Percentiles rank a stretch among this genome's conserved stretches.
phyloP scores from a whole-genome alignment of 2,797 vertebrate genomes.

The Erethizon dorsatum region DNA sequence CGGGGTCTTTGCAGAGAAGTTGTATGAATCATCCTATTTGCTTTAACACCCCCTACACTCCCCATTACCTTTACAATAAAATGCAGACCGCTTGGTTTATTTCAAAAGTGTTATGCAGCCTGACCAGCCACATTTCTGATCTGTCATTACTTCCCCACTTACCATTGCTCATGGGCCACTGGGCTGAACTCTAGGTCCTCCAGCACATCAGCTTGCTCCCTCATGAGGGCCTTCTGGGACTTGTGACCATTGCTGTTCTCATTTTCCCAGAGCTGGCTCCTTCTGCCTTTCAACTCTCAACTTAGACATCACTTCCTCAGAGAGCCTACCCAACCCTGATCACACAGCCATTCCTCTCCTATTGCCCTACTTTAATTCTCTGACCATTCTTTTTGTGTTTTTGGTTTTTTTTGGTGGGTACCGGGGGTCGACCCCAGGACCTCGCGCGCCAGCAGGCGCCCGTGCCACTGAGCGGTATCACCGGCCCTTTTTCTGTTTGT shows the following conservation, averaged over 20 bases:
- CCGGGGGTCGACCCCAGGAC: too few relatives aligned
- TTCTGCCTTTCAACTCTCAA: neutral
- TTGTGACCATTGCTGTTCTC: neutral
- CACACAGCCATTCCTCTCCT: neutral
- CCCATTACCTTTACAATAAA: neutral
- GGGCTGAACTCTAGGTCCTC: neutral
- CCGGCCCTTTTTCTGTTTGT: too few relatives aligned
- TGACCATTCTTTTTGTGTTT: neutral
- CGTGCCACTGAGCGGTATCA: too few relatives aligned
- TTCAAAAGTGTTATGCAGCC: neutral
- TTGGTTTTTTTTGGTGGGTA: too few relatives aligned
- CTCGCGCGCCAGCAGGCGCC: too few relatives aligned
- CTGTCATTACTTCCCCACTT: neutral
- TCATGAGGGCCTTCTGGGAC: neutral
- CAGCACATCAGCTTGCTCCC: rapidly evolving
- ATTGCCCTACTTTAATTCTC: neutral
- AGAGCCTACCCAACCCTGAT: too few relatives aligned
- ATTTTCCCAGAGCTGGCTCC: neutral
- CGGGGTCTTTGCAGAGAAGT: neutral
- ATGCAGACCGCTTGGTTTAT: neutral
- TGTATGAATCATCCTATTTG: neutral
- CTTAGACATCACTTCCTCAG: neutral
- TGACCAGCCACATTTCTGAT: neutral
- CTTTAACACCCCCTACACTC: neutral
- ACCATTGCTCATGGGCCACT: rapidly evolving